Evolutionary conservation across 2,888 invertebrate genomes (phyloP).

Genomic region (Antheraea assamensis): DNA sequence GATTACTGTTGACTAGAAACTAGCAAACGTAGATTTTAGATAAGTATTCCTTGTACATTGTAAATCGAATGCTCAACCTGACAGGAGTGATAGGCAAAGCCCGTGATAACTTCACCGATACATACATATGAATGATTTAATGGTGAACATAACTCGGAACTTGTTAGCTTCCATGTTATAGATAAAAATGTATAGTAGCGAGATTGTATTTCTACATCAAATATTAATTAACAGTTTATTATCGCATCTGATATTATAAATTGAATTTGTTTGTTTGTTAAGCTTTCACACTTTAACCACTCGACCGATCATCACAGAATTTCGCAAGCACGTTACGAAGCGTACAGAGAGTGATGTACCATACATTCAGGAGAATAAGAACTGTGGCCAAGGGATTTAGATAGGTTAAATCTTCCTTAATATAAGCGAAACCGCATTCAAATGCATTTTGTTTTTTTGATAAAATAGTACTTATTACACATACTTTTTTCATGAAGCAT

Average conservation of each 20-base stretch:
- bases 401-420: too few relatives aligned
- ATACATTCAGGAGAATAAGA: too few relatives aligned
- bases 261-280: too few relatives aligned
- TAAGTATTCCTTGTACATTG: neutral
- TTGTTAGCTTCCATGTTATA: slow-evolving; percentile 1
- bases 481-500: neutral
- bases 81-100: neutral
- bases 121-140: neutral
- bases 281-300: too few relatives aligned
- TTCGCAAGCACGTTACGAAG: too few relatives aligned
- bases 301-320: too few relatives aligned
- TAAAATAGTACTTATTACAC: neutral
- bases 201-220: neutral
- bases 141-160: neutral
- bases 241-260: too few relatives aligned
- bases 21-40: slow-evolving; percentile 1
- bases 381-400: too few relatives aligned
- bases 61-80: neutral
- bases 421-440: too few relatives aligned
- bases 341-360: too few relatives aligned
- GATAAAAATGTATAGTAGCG: neutral
- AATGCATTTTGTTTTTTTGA: neutral
- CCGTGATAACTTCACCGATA: neutral
- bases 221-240: neutral
- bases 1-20: slow-evolving; percentile 8